Conservation (phyloP, 2,797 vertebrate species). For the Manis crassicaudata region DNA sequence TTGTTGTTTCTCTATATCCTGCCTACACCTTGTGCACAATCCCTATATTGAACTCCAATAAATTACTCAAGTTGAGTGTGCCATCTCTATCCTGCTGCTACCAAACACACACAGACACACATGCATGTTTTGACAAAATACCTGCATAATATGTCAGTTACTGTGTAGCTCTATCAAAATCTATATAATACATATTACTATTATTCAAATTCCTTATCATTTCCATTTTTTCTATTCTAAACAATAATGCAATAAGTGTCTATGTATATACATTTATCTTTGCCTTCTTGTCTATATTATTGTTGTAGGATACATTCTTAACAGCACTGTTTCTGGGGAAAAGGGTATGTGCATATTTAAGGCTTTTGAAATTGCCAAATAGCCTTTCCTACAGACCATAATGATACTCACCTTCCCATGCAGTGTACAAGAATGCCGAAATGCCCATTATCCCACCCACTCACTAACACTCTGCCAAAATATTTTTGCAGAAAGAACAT, state of each 20-base stretch:
- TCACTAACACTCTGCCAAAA: conserved; percentile 42
- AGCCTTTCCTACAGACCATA: not conserved
- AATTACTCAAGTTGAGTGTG: not conserved
- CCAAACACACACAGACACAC: not conserved
- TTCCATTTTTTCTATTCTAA: conserved; percentile 44
- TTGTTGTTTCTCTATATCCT: not conserved
- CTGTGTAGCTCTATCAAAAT: conserved; percentile 15
- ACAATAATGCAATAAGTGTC: not conserved
- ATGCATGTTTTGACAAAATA: conserved; percentile 14
- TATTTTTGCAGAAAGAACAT: conserved; percentile 51
- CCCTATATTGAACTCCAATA: not conserved
- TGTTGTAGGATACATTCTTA: not conserved
- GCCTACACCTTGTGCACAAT: not conserved
- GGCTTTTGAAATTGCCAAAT: conserved; percentile 1
- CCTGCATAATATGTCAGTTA: not conserved
- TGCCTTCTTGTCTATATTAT: not conserved
- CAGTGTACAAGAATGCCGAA: not conserved
- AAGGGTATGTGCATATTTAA: conserved; percentile 28
- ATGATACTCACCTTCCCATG: not conserved
- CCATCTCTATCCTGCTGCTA: not conserved
- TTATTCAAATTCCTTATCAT: conserved; percentile 5
- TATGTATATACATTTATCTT: not conserved
- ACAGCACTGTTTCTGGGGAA: conserved; percentile 13
- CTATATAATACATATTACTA: conserved; percentile 1
- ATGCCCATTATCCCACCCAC: conserved; percentile 33